Evolutionary conservation across 2,888 invertebrate genomes (phyloP), one percentile per base, ranked within the genome.

Genomic region (Amitus sp.): DNA sequence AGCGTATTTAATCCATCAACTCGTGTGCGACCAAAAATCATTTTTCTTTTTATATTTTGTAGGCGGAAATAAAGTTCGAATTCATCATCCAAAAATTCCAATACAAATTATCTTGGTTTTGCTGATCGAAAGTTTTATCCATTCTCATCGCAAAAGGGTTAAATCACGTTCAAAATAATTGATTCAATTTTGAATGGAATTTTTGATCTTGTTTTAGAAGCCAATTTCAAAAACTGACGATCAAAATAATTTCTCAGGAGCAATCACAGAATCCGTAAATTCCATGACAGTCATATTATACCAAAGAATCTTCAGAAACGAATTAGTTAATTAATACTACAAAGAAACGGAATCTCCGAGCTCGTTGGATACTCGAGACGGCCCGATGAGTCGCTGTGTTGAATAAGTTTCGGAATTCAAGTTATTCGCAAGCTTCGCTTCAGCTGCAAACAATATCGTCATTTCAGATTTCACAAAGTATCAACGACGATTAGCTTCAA

Each of bases 271-370:
- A n/a, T n/a, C n/a, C n/a, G n/a, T n/a, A n/a, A n/a, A n/a, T n/a
- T n/a, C n/a, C n/a, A n/a, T n/a, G n/a, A n/a, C n/a, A n/a, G n/a
- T n/a, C n/a, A n/a, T n/a, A n/a, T n/a, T n/a, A n/a, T n/a, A n/a
- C n/a, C n/a, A 28, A 42, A 52, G 47, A 46, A 46, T 48, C 45
- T 55, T 51, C 39, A 39, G 43, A 28, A 39, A 46, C 52, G 52
- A 62, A 62, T 62, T 52, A 61, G 52, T 52, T 61, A 62, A 62
- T 62, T 62, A 62, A 56, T 56, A 45, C 40, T 40, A 56, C 40
- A 51, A 52, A 52, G 53, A 51, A 62, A 52, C 43, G 48, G 30
- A 48, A 49, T 49, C 30, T 40, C 47, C 19, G 30, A 43, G 51
- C 42, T 27, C 17, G 47, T 56, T 52, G 46, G 62, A 57, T 42